These are phyloP conservation scores for Chelonia mydas DNA, from an alignment of 2,797 vertebrate genomes.

Conservation along the genomic window DNA sequence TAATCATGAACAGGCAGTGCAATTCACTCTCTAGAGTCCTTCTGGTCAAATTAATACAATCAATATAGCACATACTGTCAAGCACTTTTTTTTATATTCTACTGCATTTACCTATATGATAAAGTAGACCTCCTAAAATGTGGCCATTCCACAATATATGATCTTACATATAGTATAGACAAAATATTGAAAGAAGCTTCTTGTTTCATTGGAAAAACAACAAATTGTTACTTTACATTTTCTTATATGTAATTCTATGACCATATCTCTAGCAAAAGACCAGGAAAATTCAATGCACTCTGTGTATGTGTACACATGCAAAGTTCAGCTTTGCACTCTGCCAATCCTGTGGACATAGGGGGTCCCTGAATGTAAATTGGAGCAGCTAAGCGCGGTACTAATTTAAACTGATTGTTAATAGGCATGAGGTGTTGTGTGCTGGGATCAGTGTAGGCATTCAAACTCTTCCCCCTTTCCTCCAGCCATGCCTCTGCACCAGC, in stretches of 20 bases:
- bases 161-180: not conserved
- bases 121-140: not conserved
- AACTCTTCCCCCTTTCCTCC: not conserved
- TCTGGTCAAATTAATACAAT: conserved; percentile 67
- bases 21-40: conserved; percentile 57
- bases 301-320: not conserved
- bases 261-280: not conserved
- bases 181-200: not conserved
- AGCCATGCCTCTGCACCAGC: not conserved
- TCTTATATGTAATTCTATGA: not conserved
- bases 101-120: not conserved
- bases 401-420: not conserved
- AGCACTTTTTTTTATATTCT: conserved; percentile 42
- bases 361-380: rapidly evolving
- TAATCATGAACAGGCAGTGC: conserved; percentile 61
- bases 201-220: not conserved
- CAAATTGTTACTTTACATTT: not conserved
- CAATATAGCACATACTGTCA: conserved; percentile 33
- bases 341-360: rapidly evolving
- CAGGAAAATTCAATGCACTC: not conserved
- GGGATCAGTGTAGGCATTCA: not conserved
- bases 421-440: not conserved
- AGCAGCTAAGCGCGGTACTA: not conserved
- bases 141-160: not conserved
- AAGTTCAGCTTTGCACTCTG: not conserved